Evolutionary conservation across 2,113 vertebrate species (phyloP).

Genomic region (Microtus oregoni): DNA sequence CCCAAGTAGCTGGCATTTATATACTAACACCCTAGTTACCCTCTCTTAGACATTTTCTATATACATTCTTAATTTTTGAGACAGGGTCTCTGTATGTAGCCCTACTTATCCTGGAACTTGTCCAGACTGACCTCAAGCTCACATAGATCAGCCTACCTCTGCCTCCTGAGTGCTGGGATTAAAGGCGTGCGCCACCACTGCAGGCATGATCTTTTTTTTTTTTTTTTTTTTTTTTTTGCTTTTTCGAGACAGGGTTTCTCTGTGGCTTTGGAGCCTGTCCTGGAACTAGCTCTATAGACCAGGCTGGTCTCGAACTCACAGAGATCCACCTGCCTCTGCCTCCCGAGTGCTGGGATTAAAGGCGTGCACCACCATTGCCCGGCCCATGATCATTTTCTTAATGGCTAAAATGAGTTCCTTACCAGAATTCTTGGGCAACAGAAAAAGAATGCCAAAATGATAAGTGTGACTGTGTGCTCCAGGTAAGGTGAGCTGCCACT

Average conservation of each 20-base stretch:
- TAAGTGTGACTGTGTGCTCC: neutral
- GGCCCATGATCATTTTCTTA: neutral
- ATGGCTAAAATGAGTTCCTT: constrained; percentile 1
- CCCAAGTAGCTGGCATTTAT: neutral
- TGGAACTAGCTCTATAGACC: too few species aligned
- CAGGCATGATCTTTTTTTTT: too few species aligned
- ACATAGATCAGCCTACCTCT: neutral
- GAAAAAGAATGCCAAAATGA: neutral
- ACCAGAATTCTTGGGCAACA: neutral
- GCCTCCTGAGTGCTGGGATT: neutral
- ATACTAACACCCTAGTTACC: neutral
- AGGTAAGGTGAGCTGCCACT: neutral
- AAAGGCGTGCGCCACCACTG: too few species aligned
- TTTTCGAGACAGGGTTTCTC: too few species aligned
- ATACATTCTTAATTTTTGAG: neutral
- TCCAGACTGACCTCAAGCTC: neutral
- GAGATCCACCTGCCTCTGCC: too few species aligned
- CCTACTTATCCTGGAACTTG: neutral
- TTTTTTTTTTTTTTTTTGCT: too few species aligned
- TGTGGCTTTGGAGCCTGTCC: too few species aligned
- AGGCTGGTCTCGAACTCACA: too few species aligned
- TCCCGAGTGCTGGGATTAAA: too few species aligned
- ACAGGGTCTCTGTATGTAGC: neutral
- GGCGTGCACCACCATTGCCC: too few species aligned
- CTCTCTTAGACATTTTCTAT: neutral